These are phyloP conservation scores for Paratrypauchen microcephalus DNA, from an alignment of 2,797 vertebrate species.

Conservation along the genomic window DNA sequence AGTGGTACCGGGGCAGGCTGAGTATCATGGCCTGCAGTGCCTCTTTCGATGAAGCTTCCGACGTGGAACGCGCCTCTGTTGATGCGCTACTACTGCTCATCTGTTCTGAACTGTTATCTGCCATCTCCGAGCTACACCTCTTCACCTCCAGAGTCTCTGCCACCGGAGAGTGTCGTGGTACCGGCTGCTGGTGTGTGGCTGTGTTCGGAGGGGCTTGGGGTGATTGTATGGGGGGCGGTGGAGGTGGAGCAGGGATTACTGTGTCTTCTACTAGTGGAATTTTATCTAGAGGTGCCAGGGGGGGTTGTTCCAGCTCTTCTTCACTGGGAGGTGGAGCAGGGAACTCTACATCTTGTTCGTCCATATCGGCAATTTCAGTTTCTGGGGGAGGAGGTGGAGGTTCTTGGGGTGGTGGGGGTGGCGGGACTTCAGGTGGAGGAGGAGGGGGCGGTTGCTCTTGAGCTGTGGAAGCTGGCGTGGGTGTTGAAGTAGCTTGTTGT, in stretches of 20 bases:
- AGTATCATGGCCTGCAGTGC: conserved; percentile 97
- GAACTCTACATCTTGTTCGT: conserved; percentile 71
- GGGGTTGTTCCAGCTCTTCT: conserved; percentile 64
- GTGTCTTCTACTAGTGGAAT: conserved; percentile 57
- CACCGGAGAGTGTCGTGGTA: conserved; percentile 44
- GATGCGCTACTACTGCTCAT: conserved; percentile 94
- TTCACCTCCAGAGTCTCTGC: conserved; percentile 74
- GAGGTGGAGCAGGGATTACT: conserved; percentile 26
- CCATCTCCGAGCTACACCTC: conserved; percentile 79
- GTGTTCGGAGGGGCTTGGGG: conserved; percentile 25
- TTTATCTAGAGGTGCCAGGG: conserved; percentile 70
- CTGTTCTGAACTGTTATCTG: conserved; percentile 89
- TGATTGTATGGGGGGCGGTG: conserved; percentile 34
- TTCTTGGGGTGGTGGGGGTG: conserved; percentile 67
- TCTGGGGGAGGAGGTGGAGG: conserved; percentile 67
- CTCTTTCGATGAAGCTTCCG: conserved; percentile 90
- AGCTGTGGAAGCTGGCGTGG: conserved; percentile 25
- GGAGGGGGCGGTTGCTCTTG: conserved; percentile 35
- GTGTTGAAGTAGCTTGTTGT: conserved; percentile 54
- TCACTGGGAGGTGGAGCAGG: conserved; percentile 77
- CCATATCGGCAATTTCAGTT: conserved; percentile 45
- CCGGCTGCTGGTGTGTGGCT: conserved; percentile 29
- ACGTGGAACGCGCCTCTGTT: conserved; percentile 86
- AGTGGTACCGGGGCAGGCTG: conserved; percentile 96
- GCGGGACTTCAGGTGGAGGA: conserved; percentile 44